Percentiles rank a stretch among this genome's conserved stretches.
phyloP scores from a whole-genome alignment of 64 coral and sea anemone genomes.

The Actinia tenebrosa region DNA sequence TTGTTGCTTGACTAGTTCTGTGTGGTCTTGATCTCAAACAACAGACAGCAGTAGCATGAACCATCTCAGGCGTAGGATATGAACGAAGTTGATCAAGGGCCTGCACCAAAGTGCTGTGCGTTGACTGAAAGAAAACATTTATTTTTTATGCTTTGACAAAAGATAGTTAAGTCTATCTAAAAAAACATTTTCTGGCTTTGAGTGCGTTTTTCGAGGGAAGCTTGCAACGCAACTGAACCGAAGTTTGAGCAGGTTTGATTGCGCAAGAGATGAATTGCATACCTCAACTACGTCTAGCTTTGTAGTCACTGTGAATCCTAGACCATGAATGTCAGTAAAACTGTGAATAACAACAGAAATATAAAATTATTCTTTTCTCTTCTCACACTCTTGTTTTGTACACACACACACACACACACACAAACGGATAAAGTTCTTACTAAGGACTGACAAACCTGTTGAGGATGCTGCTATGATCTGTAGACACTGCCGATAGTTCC shows the following conservation, averaged over 20 bases:
- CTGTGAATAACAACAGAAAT: conserved; percentile 39
- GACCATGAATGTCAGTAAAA: conserved; percentile 71
- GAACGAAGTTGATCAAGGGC: conserved; percentile 47
- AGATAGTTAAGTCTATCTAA: too few species aligned
- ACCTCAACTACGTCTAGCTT: conserved; percentile 86
- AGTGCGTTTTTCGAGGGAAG: too few species aligned
- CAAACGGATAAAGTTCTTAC: too few species aligned
- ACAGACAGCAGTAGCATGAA: conserved; percentile 67
- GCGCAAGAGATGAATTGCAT: neutral
- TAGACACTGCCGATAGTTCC: conserved; percentile 42
- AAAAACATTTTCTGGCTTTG: too few species aligned
- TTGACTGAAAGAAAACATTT: conserved; percentile 34
- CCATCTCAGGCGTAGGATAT: conserved; percentile 57
- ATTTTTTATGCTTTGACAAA: too few species aligned
- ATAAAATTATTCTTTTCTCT: neutral
- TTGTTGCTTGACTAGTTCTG: neutral
- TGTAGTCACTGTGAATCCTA: conserved; percentile 51
- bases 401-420: too few species aligned
- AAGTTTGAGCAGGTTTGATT: too few species aligned
- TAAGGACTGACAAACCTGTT: conserved; percentile 23
- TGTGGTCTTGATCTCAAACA: conserved; percentile 59
- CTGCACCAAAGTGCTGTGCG: conserved; percentile 40
- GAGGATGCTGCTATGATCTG: conserved; percentile 16
- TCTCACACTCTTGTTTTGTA: too few species aligned
- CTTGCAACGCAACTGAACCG: too few species aligned